Base-by-base conservation (phyloP, 2,888 invertebrate genomes). In the Chironomus tentans region DNA sequence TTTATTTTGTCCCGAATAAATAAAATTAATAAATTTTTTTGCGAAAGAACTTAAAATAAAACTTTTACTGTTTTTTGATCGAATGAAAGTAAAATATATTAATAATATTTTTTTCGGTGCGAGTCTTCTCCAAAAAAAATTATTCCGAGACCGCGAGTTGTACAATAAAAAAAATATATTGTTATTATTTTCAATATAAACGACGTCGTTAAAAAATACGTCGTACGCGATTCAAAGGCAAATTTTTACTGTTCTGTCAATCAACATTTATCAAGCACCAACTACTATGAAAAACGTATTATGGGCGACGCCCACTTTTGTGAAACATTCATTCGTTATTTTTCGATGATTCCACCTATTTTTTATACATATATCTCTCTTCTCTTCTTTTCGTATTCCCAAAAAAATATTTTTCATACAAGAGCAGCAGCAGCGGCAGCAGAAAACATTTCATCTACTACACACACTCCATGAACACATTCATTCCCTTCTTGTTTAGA, bases 151-250 rank as follows among this genome's bases (percentile, higher is more conserved):
- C 62, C 72, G 72, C 56, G 71, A 50, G 74, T 46, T 68, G 76
- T 69, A 50, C 47, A 68, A 76, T 69, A 76, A 76, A 76, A 76
- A 69, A 76, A 76, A 76, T 76, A 76, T 76, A 76, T 76, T 76
- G 76, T 76, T 76, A 76, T 76, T 68, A 69, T 76, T 76, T 76
- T 68, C 69, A 69, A 24, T 76, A 69, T 76, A 69, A 69, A 76
- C 77, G 78, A 78, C 78, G 77, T 77, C 78, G 78, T 76, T 76
- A 76, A 77, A 38, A 79, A 80, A 81, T 81, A 82, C 84, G 84
- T 84, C 83, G 83, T 84, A 83, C 83, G 82, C 84, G 84, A 81
- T 83, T 84, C 84, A 83, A 83, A 82, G 84, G 82, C 83, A 84
- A 84, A 84, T 83, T 83, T 83, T 84, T 83, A 84, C 83, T 84